phyloP scores from a whole-genome alignment of 1,140 invertebrate genomes.

The Temnothorax nylanderi region DNA sequence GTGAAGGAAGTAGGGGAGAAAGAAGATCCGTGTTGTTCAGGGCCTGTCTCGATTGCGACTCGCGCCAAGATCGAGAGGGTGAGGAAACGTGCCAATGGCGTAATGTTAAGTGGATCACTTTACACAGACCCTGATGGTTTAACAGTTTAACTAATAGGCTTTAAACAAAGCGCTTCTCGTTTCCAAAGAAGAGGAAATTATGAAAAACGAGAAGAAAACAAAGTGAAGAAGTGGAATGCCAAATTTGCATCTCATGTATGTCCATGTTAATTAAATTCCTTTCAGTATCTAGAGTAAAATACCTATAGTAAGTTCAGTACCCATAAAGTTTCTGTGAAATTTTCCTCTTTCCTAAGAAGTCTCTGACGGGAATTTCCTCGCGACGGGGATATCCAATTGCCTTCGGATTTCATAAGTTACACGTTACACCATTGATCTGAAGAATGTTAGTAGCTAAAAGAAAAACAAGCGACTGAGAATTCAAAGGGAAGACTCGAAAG shows the following conservation, averaged over 20 bases:
- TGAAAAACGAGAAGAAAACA: neutral
- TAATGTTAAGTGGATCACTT: neutral
- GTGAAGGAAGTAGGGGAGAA: neutral
- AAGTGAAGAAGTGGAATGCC: neutral
- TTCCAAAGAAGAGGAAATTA: neutral
- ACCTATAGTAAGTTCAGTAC: neutral
- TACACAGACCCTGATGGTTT: neutral
- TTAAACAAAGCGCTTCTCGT: neutral
- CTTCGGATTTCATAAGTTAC: neutral
- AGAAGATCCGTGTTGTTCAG: neutral
- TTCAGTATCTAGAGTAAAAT: neutral
- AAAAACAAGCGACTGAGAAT: neutral
- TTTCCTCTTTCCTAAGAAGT: neutral
- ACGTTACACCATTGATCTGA: neutral
- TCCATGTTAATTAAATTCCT: neutral
- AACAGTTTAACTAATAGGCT: neutral
- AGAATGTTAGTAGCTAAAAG: neutral
- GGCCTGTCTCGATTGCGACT: neutral
- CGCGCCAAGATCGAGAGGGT: neutral
- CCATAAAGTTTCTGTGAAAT: neutral
- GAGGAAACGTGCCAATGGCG: slow-evolving; percentile 2
- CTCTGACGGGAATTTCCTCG: neutral
- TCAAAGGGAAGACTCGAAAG: neutral
- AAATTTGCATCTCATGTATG: neutral
- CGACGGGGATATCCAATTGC: neutral